Base-by-base conservation (phyloP, 2,113 vertebrate species). In the Falcunculus frontatus region DNA sequence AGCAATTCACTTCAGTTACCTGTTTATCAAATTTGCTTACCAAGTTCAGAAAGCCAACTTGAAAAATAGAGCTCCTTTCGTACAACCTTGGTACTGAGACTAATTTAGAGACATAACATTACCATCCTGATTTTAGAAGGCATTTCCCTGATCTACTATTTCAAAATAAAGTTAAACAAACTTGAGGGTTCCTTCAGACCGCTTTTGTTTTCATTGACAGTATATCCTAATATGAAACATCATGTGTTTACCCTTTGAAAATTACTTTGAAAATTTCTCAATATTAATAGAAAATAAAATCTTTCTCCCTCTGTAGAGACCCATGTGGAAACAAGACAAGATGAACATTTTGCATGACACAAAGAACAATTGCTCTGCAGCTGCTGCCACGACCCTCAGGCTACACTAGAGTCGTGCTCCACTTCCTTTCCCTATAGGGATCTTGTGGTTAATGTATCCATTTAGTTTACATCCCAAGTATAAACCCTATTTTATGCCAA, bases 401-500 rank as follows among this genome's bases (percentile, higher is more conserved):
- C 91, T 93, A 91, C 81, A 39, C 57, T 27, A 17, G 77, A 91
- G 87, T 93, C 87, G 42, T 77, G 89, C 74, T 62, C 53, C 77
- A 89, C 89, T 87, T 91, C 89, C 72, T 83, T 94, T 83, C 75
- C 89, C 87, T 93, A 8, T 57, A 80, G 84, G 41, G 49, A 93
- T 93, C 84, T 80, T 93, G 63, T 79, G 74, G n/a, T 57, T 96
- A 91, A 93, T 93, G 81, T 83, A 93, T 65, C 84, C 91, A 89
- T 87, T 87, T 32, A 50, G 62, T 93, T 87, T 77, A 87, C 55
- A 96, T 37, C 53, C 80, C 77, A 76, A 83, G 78, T 60, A 95
- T 84, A 96, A 96, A 96, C 89, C 87, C 67, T 83, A 33, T 82
- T 93, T 96, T 91, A 84, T 87, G 81, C 62, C 81, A 95, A 16